phyloP scores from a whole-genome alignment of 2,797 vertebrate genomes.

The Artibeus jamaicensis region DNA sequence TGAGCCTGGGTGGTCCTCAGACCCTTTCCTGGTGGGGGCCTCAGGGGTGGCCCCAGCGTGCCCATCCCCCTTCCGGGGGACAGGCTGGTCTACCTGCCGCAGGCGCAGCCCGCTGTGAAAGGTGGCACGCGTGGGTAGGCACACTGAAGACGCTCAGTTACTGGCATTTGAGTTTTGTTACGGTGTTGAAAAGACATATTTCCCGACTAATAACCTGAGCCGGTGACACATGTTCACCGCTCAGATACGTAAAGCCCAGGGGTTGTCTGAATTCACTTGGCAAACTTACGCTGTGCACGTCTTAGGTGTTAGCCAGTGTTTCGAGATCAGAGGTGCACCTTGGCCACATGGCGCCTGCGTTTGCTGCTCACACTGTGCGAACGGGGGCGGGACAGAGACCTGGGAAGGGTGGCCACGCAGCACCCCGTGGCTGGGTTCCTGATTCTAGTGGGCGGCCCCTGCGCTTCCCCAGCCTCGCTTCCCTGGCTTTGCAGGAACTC shows the following conservation, averaged over 20 bases:
- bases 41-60: no score
- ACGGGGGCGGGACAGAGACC: not conserved
- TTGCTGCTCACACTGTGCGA: no score
- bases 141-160: not conserved
- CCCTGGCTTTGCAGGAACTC: rapidly evolving
- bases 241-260: not conserved
- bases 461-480: rapidly evolving
- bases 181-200: not conserved
- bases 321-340: not conserved
- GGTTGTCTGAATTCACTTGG: not conserved
- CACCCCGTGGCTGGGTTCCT: not conserved
- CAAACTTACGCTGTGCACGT: not conserved
- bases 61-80: rapidly evolving
- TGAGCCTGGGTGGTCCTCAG: rapidly evolving
- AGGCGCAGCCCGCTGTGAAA: rapidly evolving
- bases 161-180: not conserved
- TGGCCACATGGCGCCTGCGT: rapidly evolving
- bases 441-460: rapidly evolving
- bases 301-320: not conserved
- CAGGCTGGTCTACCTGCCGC: rapidly evolving
- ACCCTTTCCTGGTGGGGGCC: rapidly evolving
- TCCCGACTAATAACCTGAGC: not conserved
- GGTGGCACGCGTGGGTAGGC: rapidly evolving
- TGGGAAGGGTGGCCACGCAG: rapidly evolving
- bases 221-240: not conserved